Evolutionary conservation across 2,888 invertebrate species (phyloP), one percentile per base, ranked within the genome.

Genomic region (Nymphalis polychloros): DNA sequence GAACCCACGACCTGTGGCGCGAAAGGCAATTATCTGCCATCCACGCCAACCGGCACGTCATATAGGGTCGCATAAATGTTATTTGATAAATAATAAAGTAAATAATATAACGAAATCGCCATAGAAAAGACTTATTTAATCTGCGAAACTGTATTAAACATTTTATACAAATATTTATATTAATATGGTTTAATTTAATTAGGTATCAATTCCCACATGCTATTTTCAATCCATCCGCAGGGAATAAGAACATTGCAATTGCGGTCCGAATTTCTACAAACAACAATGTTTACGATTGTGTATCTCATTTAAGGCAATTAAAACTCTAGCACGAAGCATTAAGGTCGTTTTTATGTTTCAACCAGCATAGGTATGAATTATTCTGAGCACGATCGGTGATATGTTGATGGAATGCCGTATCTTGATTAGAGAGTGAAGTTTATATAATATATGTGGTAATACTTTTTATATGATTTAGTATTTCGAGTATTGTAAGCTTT

Each of bases 321-420:
- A 16, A 23, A 23, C 52, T 23, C 16, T 52, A 23, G 1, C 0
- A 16, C 10, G 10, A 16, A 27, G 10, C 1, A 1, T 23, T 52
- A 27, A 52, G 52, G 20, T 52, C 20, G 52, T 23, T 52, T 52
- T 52, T 23, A 52, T 13, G 16, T 16, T 23, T 52, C 16, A 23
- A 55, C 1, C 17, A 8, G 31, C 10, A 31, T 48, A 6, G 61
- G 23, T 55, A 35, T 16, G 35, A 19, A 67, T 67, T 55, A 62
- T 67, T 67, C 66, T 47, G 48, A 20, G 47, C 66, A 67, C 66
- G 66, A 67, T 62, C 55, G 41, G 48, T 41, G 48, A 61, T 47
- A 62, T 61, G 55, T 62, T 62, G 49, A 67, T 23, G 61, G 48
- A 55, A 47, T 67, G 48, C 46, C 59, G 59, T 35, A 55, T 55